phyloP scores from a whole-genome alignment of 1,140 invertebrate genomes.

The Aphelenchoides avenae region DNA sequence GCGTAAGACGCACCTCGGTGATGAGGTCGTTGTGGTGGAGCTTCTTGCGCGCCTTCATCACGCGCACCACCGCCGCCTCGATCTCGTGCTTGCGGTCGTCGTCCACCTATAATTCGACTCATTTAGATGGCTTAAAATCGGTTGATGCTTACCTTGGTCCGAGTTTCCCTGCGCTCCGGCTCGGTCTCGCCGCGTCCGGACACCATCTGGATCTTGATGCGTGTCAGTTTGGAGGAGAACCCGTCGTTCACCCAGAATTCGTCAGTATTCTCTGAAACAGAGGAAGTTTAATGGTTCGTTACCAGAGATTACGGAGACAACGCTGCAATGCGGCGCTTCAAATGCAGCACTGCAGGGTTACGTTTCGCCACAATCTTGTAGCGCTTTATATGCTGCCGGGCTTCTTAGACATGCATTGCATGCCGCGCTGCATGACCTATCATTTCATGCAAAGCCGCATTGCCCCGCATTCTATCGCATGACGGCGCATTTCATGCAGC shows the following conservation, averaged over 20 bases:
- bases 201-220: slow-evolving; percentile 72
- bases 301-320: background rate
- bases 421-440: too few relatives aligned
- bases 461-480: too few relatives aligned
- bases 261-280: slow-evolving; percentile 72
- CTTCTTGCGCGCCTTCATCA: slow-evolving; percentile 96
- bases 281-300: slow-evolving; percentile 3
- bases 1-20: slow-evolving; percentile 68
- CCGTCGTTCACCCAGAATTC: slow-evolving; percentile 93
- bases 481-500: too few relatives aligned
- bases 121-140: slow-evolving; percentile 12
- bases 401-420: too few relatives aligned
- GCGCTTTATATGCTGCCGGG: too few relatives aligned
- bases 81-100: slow-evolving; percentile 99
- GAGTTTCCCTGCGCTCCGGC: slow-evolving; percentile 91
- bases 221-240: slow-evolving; percentile 92
- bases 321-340: background rate
- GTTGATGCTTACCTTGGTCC: slow-evolving; percentile 71
- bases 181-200: slow-evolving; percentile 96
- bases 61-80: slow-evolving; percentile 96
- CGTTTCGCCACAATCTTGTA: too few relatives aligned
- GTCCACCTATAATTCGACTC: slow-evolving; percentile 66
- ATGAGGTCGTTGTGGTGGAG: slow-evolving; percentile 82
- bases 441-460: too few relatives aligned
- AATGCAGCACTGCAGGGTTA: too few relatives aligned